These are phyloP conservation scores for Adoxophyes honmai DNA, from an alignment of 1,140 invertebrate genomes.

Conservation along the genomic window DNA sequence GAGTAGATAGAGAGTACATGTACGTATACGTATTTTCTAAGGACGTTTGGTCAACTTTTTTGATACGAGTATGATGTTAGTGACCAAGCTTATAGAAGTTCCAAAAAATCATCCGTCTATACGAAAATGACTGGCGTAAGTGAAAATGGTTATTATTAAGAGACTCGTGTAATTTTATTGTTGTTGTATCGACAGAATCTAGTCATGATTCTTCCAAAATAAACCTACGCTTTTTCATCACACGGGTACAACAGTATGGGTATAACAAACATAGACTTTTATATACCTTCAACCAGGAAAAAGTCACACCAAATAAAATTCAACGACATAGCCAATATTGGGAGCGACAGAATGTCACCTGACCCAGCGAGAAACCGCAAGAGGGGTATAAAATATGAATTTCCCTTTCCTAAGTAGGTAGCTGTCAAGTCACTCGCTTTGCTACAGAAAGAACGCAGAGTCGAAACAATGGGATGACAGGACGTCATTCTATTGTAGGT, in stretches of 20 bases:
- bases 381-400: conserved; percentile 13
- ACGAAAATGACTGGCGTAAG: too few species aligned
- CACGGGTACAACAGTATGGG: background rate
- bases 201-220: too few species aligned
- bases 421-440: background rate
- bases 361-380: background rate
- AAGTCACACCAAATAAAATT: background rate
- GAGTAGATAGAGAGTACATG: background rate
- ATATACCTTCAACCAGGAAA: background rate
- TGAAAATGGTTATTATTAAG: too few species aligned
- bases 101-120: too few species aligned
- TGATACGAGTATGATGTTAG: too few species aligned
- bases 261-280: background rate
- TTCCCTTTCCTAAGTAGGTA: conserved; percentile 8
- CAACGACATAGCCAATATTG: background rate
- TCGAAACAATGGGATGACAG: too few species aligned
- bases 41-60: background rate
- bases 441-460: background rate
- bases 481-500: too few species aligned
- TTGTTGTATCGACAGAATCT: too few species aligned
- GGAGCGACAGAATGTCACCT: background rate
- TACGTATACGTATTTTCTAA: background rate
- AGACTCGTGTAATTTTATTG: background rate
- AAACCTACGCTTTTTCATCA: background rate
- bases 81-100: too few species aligned